Evolutionary conservation across 2,797 vertebrate genomes (phyloP).

Genomic region (Rhinogobio ventralis): DNA sequence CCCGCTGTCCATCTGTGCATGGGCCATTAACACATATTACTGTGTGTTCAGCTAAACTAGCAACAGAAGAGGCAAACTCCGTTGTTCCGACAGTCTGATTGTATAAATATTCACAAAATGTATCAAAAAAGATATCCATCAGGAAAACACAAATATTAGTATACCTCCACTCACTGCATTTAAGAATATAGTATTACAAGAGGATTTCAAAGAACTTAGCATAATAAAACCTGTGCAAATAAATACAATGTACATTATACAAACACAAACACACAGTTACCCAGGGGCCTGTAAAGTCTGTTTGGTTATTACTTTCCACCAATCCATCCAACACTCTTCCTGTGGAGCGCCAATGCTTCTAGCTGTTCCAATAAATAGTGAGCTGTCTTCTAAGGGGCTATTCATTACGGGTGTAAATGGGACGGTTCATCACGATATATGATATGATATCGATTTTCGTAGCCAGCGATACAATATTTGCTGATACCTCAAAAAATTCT

Average conservation of each 20-base stretch:
- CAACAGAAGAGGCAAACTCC: slow-evolving; percentile 10
- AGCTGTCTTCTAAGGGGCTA: background rate
- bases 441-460: no score
- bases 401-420: no score
- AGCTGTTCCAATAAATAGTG: background rate
- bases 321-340: background rate
- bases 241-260: background rate
- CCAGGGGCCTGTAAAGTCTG: background rate
- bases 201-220: background rate
- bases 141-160: background rate
- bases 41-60: slow-evolving; percentile 37
- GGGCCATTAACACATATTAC: slow-evolving; percentile 26
- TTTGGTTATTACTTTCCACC: slow-evolving; percentile 24
- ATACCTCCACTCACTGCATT: background rate
- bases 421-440: no score
- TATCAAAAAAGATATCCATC: background rate
- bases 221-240: slow-evolving; percentile 3
- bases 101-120: background rate
- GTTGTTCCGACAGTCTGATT: background rate
- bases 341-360: background rate
- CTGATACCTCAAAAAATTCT: no score
- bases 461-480: no score
- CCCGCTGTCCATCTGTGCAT: slow-evolving; percentile 25
- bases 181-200: slow-evolving; percentile 8
- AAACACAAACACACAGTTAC: background rate